These are phyloP conservation scores for Amphimallon solstitiale DNA, from an alignment of 2,888 invertebrate genomes.

Conservation along the genomic window DNA sequence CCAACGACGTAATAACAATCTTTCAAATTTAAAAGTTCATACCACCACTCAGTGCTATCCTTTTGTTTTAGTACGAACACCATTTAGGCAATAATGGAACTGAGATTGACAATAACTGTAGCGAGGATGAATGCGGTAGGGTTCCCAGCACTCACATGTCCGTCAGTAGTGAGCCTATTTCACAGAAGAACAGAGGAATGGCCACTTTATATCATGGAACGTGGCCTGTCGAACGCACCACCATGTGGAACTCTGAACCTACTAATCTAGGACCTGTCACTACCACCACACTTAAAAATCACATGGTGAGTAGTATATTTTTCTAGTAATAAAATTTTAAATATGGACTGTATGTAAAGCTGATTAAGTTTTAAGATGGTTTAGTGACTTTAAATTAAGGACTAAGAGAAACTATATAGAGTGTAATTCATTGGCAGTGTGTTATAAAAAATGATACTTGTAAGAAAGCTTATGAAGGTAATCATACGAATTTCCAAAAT, in stretches of 20 bases:
- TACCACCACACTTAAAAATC: slow-evolving; percentile 38
- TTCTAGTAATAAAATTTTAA: too few relatives aligned
- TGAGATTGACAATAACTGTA: slow-evolving; percentile 44
- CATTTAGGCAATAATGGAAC: slow-evolving; percentile 10
- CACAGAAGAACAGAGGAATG: slow-evolving; percentile 53
- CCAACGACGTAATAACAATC: slow-evolving; percentile 7
- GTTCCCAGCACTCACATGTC: slow-evolving; percentile 54
- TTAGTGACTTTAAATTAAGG: too few relatives aligned
- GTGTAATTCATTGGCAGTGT: too few relatives aligned
- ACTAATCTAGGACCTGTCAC: slow-evolving; percentile 47
- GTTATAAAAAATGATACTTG: too few relatives aligned
- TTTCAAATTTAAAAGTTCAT: slow-evolving; percentile 13
- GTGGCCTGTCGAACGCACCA: slow-evolving; percentile 69
- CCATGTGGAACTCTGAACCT: slow-evolving; percentile 61
- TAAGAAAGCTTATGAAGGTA: too few relatives aligned
- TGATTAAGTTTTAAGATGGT: too few relatives aligned
- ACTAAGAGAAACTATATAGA: too few relatives aligned
- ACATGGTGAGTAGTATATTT: slow-evolving; percentile 44
- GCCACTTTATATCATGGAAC: slow-evolving; percentile 69
- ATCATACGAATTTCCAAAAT: too few relatives aligned
- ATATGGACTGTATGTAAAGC: too few relatives aligned
- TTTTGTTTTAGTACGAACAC: slow-evolving; percentile 23
- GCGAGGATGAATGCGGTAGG: slow-evolving; percentile 57
- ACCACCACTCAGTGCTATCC: slow-evolving; percentile 24
- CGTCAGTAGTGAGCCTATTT: slow-evolving; percentile 60